Base-by-base conservation (phyloP, 2,888 invertebrate genomes). In the Eilema caniola region DNA sequence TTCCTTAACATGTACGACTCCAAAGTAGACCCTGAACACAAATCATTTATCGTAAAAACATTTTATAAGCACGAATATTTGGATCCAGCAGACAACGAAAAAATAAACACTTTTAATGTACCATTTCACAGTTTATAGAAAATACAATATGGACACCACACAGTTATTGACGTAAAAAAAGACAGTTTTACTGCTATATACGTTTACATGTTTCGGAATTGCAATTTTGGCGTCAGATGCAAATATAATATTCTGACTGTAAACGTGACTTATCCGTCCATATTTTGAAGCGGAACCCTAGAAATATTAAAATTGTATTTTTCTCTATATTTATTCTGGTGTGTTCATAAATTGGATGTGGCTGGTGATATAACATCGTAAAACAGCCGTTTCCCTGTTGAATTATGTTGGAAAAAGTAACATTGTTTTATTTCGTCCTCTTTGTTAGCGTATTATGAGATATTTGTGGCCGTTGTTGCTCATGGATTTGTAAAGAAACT, bases 291-390 rank as follows among this genome's bases (percentile, higher is more conserved):
- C 37, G 53, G 53, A 16, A 61, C 25, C 33, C 20, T 28, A 24
- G 64, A 28, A 3, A 14, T 57, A 53, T 25, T n/a, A 67, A 56
- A 59, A 68, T 53, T 47, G 31, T 65, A 53, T 56, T 25, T 68
- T 63, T 14, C 23, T 61, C 23, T 66, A 65, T 66, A 57, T 73
- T 69, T 59, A 65, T 60, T 66, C 61, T 65, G 62, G 64, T 37
- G 56, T 66, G 63, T 76, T 81, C 73, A 79, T 81, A 81, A 78
- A 81, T 78, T 66, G 73, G 71, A 73, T 28, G 41, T 33, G 62
- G 62, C n/a, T 56, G 70, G 16, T 60, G 60, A 66, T 72, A 79
- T 59, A 79, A 66, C 69, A 69, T 57, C 59, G 70, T 62, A 66
- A 69, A 82, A 70, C 59, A 75, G 70, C 60, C 67, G 66, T 71